phyloP scores from a whole-genome alignment of 2,113 vertebrate species.

The Microtus pennsylvanicus region DNA sequence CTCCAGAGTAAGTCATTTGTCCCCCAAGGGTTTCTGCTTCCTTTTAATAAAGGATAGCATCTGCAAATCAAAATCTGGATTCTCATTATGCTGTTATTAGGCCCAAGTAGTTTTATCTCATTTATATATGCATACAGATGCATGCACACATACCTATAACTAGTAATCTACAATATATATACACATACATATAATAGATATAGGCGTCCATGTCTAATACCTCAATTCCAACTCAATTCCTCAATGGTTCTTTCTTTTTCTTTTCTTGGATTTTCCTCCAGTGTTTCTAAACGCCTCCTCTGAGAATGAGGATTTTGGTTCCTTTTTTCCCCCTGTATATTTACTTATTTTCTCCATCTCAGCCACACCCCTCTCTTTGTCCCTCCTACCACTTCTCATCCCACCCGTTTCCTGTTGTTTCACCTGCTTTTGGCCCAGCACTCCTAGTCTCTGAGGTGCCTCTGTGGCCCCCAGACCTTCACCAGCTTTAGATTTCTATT shows the following conservation, averaged over 20 bases:
- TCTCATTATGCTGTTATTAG: neutral
- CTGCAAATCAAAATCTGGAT: neutral
- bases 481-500: neutral
- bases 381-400: neutral
- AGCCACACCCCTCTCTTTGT: neutral
- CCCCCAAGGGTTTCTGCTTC: neutral
- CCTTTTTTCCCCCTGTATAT: neutral
- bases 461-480: neutral
- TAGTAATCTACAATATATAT: neutral
- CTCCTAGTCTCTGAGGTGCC: neutral
- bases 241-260: neutral
- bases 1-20: neutral
- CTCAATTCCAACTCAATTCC: neutral
- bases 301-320: neutral
- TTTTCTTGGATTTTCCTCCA: neutral
- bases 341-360: neutral
- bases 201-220: neutral
- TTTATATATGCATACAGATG: neutral
- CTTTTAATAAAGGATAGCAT: conserved; percentile 37
- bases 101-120: neutral
- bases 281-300: neutral
- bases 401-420: neutral
- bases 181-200: neutral
- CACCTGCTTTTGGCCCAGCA: neutral
- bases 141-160: neutral